phyloP scores from a whole-genome alignment of 2,888 invertebrate species.

The Campoletis raptor region DNA sequence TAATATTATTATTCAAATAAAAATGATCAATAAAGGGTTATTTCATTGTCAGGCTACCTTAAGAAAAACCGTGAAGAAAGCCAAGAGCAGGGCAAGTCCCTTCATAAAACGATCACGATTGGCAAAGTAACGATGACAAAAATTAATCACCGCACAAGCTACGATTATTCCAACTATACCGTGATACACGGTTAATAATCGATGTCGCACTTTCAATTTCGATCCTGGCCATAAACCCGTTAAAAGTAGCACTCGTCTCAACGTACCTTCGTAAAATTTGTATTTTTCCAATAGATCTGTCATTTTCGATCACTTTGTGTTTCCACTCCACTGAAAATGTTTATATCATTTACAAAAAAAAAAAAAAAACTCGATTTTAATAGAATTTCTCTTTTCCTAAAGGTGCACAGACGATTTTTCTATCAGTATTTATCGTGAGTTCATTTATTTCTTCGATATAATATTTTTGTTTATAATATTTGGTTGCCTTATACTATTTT shows the following conservation, averaged over 20 bases:
- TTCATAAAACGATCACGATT: constrained; percentile 63
- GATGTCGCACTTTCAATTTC: constrained; percentile 15
- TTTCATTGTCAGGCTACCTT: constrained; percentile 40
- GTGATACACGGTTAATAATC: constrained; percentile 19
- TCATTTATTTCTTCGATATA: not conserved
- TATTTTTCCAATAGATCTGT: constrained; percentile 48
- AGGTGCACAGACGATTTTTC: not conserved
- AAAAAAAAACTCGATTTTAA: too few species aligned
- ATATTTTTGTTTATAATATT: not conserved
- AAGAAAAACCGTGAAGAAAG: constrained; percentile 43
- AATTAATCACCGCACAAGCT: constrained; percentile 52
- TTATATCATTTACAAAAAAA: too few species aligned
- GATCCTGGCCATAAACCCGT: constrained; percentile 55
- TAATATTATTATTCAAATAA: too few species aligned
- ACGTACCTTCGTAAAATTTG: constrained; percentile 28
- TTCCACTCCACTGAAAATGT: not conserved
- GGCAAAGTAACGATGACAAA: constrained; percentile 50
- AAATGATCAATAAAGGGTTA: not conserved
- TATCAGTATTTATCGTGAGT: not conserved
- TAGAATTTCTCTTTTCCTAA: too few species aligned
- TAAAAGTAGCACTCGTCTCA: constrained; percentile 41
- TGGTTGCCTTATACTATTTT: not conserved
- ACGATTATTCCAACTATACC: not conserved
- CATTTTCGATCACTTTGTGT: constrained; percentile 2
- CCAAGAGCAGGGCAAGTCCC: constrained; percentile 59